A percentile compares a stretch with the other conserved stretches of the same genome.
These are phyloP conservation scores for Syrista parreyssii DNA, from an alignment of 2,888 invertebrate genomes.

Conservation along the genomic window DNA sequence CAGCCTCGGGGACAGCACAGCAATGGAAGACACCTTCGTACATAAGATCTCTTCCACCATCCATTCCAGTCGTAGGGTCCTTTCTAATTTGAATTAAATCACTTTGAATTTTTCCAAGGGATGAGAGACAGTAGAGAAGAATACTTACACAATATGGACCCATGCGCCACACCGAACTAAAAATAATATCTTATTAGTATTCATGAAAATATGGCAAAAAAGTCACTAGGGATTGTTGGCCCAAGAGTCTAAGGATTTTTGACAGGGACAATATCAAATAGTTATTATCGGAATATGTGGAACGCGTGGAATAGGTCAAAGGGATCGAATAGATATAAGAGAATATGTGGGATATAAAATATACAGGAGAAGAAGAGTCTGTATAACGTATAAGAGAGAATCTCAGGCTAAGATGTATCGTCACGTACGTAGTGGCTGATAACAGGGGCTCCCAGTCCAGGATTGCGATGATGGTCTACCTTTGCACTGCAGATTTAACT, in stretches of 20 bases:
- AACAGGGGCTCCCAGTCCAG: slow-evolving; percentile 18
- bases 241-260: neutral
- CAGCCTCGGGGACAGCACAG: neutral
- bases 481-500: neutral
- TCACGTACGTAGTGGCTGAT: slow-evolving; percentile 29
- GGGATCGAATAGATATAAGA: neutral
- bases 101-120: neutral
- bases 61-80: neutral
- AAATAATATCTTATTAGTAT: neutral
- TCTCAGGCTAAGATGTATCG: slow-evolving; percentile 23
- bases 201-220: neutral
- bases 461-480: neutral
- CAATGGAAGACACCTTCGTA: neutral
- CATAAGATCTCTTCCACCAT: neutral
- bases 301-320: neutral
- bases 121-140: neutral
- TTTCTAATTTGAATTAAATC: neutral
- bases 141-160: neutral
- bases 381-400: slow-evolving; percentile 1
- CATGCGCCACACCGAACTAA: neutral
- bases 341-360: slow-evolving; percentile 7
- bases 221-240: neutral
- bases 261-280: neutral
- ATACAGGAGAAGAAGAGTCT: neutral
- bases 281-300: neutral